Evolutionary conservation across 2,888 invertebrate species (phyloP), one percentile per base, ranked within the genome.

Genomic region (Erannis defoliaria): DNA sequence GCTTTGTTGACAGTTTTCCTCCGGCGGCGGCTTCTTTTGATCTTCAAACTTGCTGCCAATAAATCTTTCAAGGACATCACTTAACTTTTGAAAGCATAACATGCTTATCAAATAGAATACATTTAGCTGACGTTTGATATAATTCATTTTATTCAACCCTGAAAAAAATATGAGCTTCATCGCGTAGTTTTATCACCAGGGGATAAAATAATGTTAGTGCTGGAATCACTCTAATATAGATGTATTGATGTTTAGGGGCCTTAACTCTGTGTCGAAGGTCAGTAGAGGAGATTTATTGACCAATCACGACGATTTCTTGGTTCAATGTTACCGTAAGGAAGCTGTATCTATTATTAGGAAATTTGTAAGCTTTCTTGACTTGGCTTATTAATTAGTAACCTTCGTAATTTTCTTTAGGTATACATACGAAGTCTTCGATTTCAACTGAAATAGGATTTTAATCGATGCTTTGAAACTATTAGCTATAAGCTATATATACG

Each of bases 271-370:
- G 54, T 45, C 35, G 46, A 64, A 64, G 54, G 60, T 54, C 51
- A 46, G 55, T 26, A 26, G 35, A 6, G 21, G 49, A 55, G 64
- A 67, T 65, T 67, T 65, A 69, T 67, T 55, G 58, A 40, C 43
- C 63, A 69, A 65, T 69, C 63, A 64, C 62, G 23, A 43, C 49
- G 9, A 37, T 50, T 29, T 5, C 12, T 40, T 12, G 23, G 12
- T 9, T 37, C 26, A 19, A 19, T 12, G 18, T 37, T 8, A 12
- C 48, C 14, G 53, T 59, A 48, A 48, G 40, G 53, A n/a, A 46
- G 31, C 31, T 45, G 26, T 43, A 26, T 35, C 26, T 29, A 6
- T 40, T 42, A 43, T 23, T 43, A 3, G 9, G 16, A n/a, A 21
- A 42, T 42, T 42, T 42, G 42, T 42, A 10, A 12, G 12, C 10